Base-by-base conservation (phyloP, 2,888 invertebrate genomes). In the Anticlea derivata region DNA sequence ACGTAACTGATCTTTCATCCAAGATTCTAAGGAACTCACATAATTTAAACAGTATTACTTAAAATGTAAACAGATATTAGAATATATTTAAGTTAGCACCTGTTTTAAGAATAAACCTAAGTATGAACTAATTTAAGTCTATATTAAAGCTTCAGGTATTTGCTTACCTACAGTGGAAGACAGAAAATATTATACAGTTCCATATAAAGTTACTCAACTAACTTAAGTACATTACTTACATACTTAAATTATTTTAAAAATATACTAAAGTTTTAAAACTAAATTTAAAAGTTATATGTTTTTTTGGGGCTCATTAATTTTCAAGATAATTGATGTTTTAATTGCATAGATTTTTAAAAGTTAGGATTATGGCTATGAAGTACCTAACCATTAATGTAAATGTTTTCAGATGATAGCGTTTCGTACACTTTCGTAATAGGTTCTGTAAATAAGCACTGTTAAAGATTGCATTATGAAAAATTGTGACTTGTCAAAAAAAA, bases 121-220 rank as follows among this genome's bases (percentile, higher is more conserved):
- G 6, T 41, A n/a, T n/a, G n/a, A n/a, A 38, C 10, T 27, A 5
- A 38, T 13, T 60, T 75, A 78, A 75, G 63, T 68, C 77, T 83
- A 83, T 73, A 77, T 87, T 87, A 87, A 87, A 87, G 86, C 87
- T 87, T 63, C 55, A 66, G 75, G 68, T 75, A 69, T 70, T 78
- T 69, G 76, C 73, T 80, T 74, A 80, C 41, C 41, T 13, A 41
- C 58, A 69, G 61, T 76, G 82, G 86, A 86, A 86, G 83, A 86
- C 83, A 41, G 43, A 44, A 37, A 34, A 44, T 43, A 30, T 29
- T 39, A 29, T 22, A 40, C 40, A 30, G 7, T 27, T n/a, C 8
- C 26, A 38, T 13, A 6, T n/a, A 38, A 26, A 12, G 1, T 13
- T 17, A 27, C 8, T n/a, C n/a, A 38, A 10, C 17, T 38, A 27